Evolutionary conservation across 2,888 invertebrate species (phyloP).

Genomic region (Polyommatus icarus): DNA sequence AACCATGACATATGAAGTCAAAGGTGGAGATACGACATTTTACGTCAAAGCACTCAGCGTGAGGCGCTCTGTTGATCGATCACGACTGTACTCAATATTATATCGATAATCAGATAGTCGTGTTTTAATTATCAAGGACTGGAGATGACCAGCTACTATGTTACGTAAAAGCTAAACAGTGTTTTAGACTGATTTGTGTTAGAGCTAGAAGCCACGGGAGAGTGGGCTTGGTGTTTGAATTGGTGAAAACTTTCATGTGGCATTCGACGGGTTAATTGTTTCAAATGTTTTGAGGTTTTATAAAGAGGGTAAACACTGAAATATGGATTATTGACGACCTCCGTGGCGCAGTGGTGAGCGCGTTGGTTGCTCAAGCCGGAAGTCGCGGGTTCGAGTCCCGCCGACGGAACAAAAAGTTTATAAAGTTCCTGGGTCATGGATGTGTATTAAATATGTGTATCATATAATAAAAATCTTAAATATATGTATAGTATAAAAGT

Average conservation of each 20-base stretch:
- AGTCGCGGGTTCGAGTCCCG: too few species aligned
- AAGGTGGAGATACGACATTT: conserved; percentile 43
- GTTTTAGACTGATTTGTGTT: neutral
- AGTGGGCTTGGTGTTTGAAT: neutral
- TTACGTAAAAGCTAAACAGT: neutral
- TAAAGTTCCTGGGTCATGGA: too few species aligned
- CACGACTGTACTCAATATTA: conserved; percentile 38
- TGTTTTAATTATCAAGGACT: conserved; percentile 31
- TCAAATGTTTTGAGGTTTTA: too few species aligned
- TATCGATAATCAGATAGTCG: conserved; percentile 33
- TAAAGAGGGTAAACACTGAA: too few species aligned
- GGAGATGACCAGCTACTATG: neutral
- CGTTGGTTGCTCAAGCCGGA: too few species aligned
- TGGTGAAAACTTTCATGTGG: neutral
- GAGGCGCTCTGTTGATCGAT: conserved; percentile 37
- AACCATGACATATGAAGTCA: conserved; percentile 23
- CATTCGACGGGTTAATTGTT: neutral
- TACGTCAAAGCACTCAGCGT: conserved; percentile 30
- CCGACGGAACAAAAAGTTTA: too few species aligned
- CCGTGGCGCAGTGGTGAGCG: too few species aligned
- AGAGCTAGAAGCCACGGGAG: too few species aligned
- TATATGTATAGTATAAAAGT: too few species aligned
- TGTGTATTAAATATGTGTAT: too few species aligned
- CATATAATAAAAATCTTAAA: too few species aligned
- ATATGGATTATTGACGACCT: too few species aligned